A percentile compares a stretch with the other conserved stretches of the same genome.
Evolutionary conservation across 2,113 vertebrate species (phyloP).

Genomic region (Tretioscincus oriximinensis): DNA sequence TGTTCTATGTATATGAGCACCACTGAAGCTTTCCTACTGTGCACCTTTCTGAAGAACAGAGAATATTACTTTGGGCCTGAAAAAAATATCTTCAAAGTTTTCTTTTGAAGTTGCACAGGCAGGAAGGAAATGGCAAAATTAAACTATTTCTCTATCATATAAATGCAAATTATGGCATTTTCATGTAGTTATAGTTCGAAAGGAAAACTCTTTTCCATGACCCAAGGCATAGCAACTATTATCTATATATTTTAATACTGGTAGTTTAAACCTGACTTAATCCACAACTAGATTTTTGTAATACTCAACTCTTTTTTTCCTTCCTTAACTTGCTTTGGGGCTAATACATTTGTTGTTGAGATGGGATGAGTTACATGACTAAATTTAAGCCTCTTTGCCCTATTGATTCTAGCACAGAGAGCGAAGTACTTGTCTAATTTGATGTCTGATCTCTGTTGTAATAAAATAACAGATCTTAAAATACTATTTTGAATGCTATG

Average conservation of each 20-base stretch:
- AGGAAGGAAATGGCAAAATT: not conserved
- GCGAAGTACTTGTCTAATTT: not conserved
- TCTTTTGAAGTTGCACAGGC: not conserved
- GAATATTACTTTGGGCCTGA: not conserved
- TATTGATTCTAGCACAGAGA: not conserved
- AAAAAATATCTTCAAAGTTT: not conserved
- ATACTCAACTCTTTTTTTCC: not conserved
- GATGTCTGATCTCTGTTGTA: not conserved
- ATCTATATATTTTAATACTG: not conserved
- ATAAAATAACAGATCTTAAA: not conserved
- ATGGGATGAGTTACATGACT: not conserved
- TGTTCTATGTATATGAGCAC: not conserved
- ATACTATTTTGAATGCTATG: not conserved
- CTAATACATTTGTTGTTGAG: not conserved
- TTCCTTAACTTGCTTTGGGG: not conserved
- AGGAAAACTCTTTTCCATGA: not conserved
- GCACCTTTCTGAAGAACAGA: not conserved
- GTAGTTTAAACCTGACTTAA: not conserved
- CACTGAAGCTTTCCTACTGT: not conserved
- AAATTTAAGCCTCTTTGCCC: not conserved
- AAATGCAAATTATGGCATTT: slow-evolving; percentile 29
- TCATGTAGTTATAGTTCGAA: not conserved
- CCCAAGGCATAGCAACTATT: not conserved
- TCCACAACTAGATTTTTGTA: not conserved
- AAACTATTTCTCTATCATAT: slow-evolving; percentile 12